Evolutionary conservation across 2,888 invertebrate species (phyloP).

Genomic region (Epinotia nisella): DNA sequence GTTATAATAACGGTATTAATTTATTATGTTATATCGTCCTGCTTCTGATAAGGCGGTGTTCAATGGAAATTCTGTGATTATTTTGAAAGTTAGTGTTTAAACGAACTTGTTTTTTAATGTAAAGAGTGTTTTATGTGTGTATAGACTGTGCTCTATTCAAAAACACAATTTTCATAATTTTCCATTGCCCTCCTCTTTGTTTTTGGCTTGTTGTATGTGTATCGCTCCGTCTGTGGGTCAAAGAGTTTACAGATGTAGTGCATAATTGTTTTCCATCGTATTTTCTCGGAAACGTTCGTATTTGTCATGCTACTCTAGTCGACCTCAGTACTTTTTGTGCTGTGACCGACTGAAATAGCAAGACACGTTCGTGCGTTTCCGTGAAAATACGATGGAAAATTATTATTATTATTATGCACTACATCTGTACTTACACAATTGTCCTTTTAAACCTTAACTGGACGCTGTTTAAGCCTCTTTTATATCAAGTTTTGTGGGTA

Average conservation of each 20-base stretch:
- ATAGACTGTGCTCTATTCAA: not conserved
- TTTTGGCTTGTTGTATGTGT: not conserved
- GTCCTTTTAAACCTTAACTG: not conserved
- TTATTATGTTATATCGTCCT: slow-evolving; percentile 16
- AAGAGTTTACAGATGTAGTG: too few relatives aligned
- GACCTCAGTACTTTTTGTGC: too few relatives aligned
- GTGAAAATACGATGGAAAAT: too few relatives aligned
- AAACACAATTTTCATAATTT: not conserved
- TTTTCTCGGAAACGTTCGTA: too few relatives aligned
- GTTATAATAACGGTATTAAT: slow-evolving; percentile 1
- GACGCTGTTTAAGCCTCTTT: not conserved
- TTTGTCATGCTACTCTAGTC: too few relatives aligned
- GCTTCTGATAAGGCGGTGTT: slow-evolving; percentile 2
- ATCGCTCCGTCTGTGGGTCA: not conserved
- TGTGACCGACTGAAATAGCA: too few relatives aligned
- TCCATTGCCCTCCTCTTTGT: not conserved
- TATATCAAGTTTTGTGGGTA: slow-evolving; percentile 1
- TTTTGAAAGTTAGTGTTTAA: not conserved
- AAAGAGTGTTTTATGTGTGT: not conserved
- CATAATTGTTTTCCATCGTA: too few relatives aligned
- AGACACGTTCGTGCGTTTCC: too few relatives aligned
- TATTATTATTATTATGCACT: too few relatives aligned
- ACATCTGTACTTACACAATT: not conserved
- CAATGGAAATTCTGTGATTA: not conserved
- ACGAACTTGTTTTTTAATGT: not conserved